Evolutionary conservation across 2,113 vertebrate genomes (phyloP), one percentile per base, ranked within the genome.

Genomic region (Periophthalmus modestus): DNA sequence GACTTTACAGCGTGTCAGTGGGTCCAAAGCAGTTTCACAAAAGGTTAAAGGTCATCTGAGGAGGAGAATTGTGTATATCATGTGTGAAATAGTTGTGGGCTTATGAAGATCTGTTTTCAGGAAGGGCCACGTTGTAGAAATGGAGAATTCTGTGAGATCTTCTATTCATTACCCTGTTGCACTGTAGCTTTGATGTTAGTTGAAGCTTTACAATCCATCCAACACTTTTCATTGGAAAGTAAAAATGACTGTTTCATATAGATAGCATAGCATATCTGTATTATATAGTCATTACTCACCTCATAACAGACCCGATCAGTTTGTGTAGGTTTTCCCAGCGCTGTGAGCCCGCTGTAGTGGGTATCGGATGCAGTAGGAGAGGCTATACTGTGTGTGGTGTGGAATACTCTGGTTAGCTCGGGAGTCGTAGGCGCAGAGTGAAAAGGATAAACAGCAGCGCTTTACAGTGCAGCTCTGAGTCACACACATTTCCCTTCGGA

Each of bases 341-440:
- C 46, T 83, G 73, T 75, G 74, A 82, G 62, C 65, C 46, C 71
- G 79, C 73, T 84, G 73, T 70, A 63, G 81, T 66, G 76, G 23
- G 63, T 65, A 19, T 19, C 58, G 63, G 71, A 79, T 77, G 69
- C 76, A 86, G 85, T 84, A 62, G 68, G 75, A 84, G 76, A 77
- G 78, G 69, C 52, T 55, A 19, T 55, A n/a, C 69, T 78, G 75
- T 34, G 59, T 71, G 79, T 80, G 71, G 85, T 72, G 71, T 69
- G 78, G 83, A 87, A 80, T 85, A 85, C 61, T 82, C 85, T 78
- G 80, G 80, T 82, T 74, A 69, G 80, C 57, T 75, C 68, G 78
- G 74, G 74, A 75, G n/a, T 81, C 63, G 85, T 88, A 89, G 89
- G 82, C 80, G 80, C 87, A 86, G 88, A 91, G 88, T 84, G 78